Conservation (phyloP, 1,140 invertebrate species). For the Varroa destructor region DNA sequence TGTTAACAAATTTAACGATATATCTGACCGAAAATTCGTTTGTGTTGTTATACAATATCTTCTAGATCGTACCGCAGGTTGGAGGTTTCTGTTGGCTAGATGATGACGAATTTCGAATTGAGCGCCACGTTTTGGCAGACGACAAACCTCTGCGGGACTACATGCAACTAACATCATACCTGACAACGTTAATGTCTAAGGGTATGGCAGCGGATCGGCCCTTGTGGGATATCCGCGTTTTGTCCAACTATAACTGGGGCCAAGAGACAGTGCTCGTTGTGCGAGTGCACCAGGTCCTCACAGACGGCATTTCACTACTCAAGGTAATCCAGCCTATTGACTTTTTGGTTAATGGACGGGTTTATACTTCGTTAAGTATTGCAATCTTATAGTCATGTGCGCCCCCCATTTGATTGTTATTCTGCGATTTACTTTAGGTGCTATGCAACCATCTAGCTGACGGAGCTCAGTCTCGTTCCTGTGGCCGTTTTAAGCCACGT, state of each 20-base stretch:
- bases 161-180: constrained; percentile 42
- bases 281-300: constrained; percentile 47
- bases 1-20: too few species aligned
- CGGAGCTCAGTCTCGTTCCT: constrained; percentile 37
- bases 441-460: constrained; percentile 45
- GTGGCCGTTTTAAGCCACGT: constrained; percentile 39
- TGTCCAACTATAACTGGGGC: constrained; percentile 42
- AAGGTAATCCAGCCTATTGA: constrained; percentile 30
- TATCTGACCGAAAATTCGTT: too few species aligned
- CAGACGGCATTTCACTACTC: constrained; percentile 47
- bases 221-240: constrained; percentile 47
- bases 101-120: constrained; percentile 45
- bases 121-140: constrained; percentile 45
- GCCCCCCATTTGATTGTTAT: too few species aligned
- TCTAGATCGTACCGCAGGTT: constrained; percentile 41
- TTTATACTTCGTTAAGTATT: neutral
- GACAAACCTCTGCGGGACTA: constrained; percentile 38
- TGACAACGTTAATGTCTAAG: constrained; percentile 42
- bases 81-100: constrained; percentile 45
- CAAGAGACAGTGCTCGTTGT: constrained; percentile 45
- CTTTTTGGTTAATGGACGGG: too few species aligned
- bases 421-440: constrained; percentile 40
- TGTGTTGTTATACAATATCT: constrained; percentile 1
- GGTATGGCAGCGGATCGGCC: constrained; percentile 42
- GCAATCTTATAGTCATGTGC: neutral